Conservation (phyloP, 2,113 vertebrate species). For the Nansenia antarctica region DNA sequence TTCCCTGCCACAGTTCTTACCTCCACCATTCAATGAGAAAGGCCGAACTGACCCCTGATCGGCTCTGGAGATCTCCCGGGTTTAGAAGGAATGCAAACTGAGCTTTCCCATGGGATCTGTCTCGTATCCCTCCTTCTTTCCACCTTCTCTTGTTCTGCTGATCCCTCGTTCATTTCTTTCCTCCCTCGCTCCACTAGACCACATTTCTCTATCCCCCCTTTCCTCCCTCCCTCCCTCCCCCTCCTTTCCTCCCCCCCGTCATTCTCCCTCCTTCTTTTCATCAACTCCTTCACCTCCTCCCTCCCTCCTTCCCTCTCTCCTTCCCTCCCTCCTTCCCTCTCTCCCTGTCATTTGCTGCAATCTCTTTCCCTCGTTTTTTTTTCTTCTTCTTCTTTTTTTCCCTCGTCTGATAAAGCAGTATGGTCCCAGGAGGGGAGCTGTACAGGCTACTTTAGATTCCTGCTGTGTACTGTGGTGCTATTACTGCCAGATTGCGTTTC, state of each 20-base stretch:
- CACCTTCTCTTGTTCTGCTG: neutral
- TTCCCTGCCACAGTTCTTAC: neutral
- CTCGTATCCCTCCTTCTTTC: neutral
- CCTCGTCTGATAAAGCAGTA: conserved; percentile 17
- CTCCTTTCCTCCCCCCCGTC: neutral
- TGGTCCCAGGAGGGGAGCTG: neutral
- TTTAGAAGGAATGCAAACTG: conserved; percentile 2
- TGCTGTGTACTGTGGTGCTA: conserved; percentile 21
- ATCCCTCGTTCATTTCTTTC: neutral
- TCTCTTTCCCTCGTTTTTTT: conserved; percentile 1
- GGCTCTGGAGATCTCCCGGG: neutral
- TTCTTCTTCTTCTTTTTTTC: conserved; percentile 13
- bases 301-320: neutral
- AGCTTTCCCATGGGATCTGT: neutral
- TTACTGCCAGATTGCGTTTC: conserved; percentile 36
- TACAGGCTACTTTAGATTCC: conserved; percentile 27
- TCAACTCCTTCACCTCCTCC: neutral
- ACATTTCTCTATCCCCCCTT: neutral
- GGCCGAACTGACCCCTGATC: neutral
- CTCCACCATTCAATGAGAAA: neutral
- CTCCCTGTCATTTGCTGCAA: neutral
- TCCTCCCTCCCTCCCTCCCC: neutral
- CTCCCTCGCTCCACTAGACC: neutral
- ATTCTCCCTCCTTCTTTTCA: too few relatives aligned
- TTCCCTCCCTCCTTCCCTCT: neutral